Evolutionary conservation across 2,797 vertebrate species (phyloP).

Genomic region (Galaxias olidus): DNA sequence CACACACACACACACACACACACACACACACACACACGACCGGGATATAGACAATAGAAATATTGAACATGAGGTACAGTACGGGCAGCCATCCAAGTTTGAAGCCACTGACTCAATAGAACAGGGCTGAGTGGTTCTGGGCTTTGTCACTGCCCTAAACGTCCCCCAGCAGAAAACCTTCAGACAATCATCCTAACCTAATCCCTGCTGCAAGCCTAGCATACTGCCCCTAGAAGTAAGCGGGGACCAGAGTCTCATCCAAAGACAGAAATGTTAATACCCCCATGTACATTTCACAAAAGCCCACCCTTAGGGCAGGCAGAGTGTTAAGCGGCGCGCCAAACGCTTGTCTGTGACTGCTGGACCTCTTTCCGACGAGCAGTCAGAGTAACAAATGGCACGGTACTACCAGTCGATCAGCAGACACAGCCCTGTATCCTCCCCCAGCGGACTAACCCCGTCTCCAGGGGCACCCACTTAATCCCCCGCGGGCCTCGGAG

Average conservation of each 20-base stretch:
- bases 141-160: constrained; percentile 12
- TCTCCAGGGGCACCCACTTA: too few species aligned
- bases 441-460: not conserved
- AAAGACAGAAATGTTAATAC: not conserved
- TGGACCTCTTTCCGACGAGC: too few species aligned
- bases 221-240: too few species aligned
- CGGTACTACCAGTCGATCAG: not conserved
- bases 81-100: not conserved
- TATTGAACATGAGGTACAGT: constrained; percentile 1
- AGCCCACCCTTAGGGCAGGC: too few species aligned
- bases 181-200: constrained; percentile 7
- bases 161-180: not conserved
- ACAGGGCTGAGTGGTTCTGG: not conserved
- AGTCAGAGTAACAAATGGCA: not conserved
- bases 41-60: constrained; percentile 9
- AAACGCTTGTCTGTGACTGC: not conserved
- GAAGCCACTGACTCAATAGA: not conserved
- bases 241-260: too few species aligned
- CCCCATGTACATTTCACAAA: too few species aligned
- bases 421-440: not conserved
- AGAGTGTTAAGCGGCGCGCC: not conserved
- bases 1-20: not conserved
- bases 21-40: not conserved
- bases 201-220: not conserved
- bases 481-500: too few species aligned